Evolutionary conservation across 92 coral and sea anemone genomes (phyloP), one percentile per base, ranked within the genome.

Genomic region (Pocillopora grandis): DNA sequence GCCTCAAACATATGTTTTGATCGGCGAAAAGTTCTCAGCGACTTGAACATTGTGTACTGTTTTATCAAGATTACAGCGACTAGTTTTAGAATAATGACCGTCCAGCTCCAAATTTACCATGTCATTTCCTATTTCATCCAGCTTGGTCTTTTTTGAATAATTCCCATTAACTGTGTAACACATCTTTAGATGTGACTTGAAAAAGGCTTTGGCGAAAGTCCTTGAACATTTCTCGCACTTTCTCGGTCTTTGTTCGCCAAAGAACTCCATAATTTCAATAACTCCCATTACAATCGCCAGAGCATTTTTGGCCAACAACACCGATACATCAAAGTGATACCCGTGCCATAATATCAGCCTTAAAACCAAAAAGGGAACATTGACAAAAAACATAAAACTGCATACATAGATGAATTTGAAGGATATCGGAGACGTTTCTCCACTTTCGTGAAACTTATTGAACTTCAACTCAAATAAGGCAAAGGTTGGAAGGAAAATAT

Each of bases 381-480:
- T 95, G 42, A 95, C 98, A 20, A 95, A 82, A 73, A 85, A 88
- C 85, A 95, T 81, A 64, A 95, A 95, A 79, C 90, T 88, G n/a
- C 88, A 86, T 67, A 92, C 90, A 77, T 95, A 95, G 56, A 95
- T 56, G 18, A 95, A 78, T 86, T 95, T 95, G 86, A 90, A 95
- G 23, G 98, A 95, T 15, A 95, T 82, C 12, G 94, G 80, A n/a
- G 98, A 81, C 3, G 91, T 89, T 77, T 92, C 93, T 21, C 98
- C 98, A 20, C 81, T 95, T 37, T 91, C 96, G 36, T 83, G 92
- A 77, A 95, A 95, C 82, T 93, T 90, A 86, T 95, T 95, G 63
- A 87, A 93, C 70, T 88, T 91, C 64, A 95, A 75, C 87, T 95
- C 98, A 77, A 93, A 95, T 69, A 95, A 79, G 7, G 98, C 98